Evolutionary conservation across 2,888 invertebrate species (phyloP), one percentile per base, ranked within the genome.

Genomic region (Apodemia mormo): DNA sequence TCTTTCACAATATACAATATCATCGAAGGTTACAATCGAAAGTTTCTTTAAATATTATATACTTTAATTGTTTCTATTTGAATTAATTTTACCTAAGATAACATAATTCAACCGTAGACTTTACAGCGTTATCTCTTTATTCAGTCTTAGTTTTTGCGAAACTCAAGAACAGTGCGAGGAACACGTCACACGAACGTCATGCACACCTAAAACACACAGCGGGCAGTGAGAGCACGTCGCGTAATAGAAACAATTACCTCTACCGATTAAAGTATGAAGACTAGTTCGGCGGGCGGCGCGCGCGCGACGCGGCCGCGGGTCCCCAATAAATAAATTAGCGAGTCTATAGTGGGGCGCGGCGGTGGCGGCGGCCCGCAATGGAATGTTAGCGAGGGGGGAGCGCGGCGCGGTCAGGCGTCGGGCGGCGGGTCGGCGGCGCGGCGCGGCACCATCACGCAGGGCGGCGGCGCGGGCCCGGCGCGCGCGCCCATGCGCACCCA

Each of bases 131-230:
- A 90, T 91, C 87, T 86, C 90, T 85, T 89, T 87, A 88, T 85
- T 93, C 93, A 94, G 93, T 94, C 93, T 94, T 93, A 88, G 93
- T 90, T 86, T 86, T 89, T 87, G 90, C 89, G 88, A 89, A 89
- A 91, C 88, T 87, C 88, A 84, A 85, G 85, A 87, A 86, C 85
- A 88, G 90, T 84, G 88, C 88, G 85, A 85, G 88, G 87, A 85
- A 84, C 85, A 83, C 86, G 85, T 83, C 83, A 82, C 83, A 78
- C 80, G 77, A 76, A 80, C 77, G 80, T 76, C 81, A 80, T 79
- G 82, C 80, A 80, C 81, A 80, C 80, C 78, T 79, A 77, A 75
- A 78, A 80, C 80, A 81, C 81, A 76, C 79, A 80, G 84, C 83
- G 82, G 84, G 83, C 83, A 78, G 83, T 80, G 81, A 78, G 80